Conservation (phyloP, 2,888 invertebrate species). For the Protophormia terraenovae region DNA sequence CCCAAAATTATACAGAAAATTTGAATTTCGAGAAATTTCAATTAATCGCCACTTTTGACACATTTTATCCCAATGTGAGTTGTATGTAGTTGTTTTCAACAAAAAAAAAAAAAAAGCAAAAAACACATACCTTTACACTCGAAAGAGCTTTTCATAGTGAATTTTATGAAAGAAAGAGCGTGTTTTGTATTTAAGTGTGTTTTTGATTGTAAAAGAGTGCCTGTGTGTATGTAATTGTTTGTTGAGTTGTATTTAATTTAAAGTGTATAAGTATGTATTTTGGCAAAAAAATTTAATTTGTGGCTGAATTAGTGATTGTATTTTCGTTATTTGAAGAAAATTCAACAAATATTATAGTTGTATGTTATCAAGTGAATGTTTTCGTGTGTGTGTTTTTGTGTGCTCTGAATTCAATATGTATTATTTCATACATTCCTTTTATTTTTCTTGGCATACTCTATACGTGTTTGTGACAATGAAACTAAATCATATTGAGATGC, state of each 20-base stretch:
- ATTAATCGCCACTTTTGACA: no score
- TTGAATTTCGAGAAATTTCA: no score
- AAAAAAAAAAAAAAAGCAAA: no score
- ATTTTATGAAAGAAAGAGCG: neutral
- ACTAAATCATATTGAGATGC: neutral
- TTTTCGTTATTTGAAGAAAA: neutral
- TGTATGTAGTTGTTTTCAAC: neutral
- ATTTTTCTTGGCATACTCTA: neutral
- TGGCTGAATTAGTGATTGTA: neutral
- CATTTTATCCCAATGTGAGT: no score
- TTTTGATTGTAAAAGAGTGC: neutral
- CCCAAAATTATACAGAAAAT: no score
- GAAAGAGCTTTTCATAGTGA: neutral
- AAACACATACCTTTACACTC: neutral
- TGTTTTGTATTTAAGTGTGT: no score
- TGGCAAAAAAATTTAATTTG: neutral
- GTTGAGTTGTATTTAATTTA: neutral
- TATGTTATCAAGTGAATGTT: neutral
- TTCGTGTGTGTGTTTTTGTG: neutral
- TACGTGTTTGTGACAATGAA: neutral
- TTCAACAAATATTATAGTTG: neutral
- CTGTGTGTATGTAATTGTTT: neutral
- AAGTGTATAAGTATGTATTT: neutral
- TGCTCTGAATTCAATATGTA: no score
- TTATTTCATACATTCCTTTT: no score